Evolutionary conservation across 2,113 vertebrate genomes (phyloP).

Genomic region (Cygnus atratus): DNA sequence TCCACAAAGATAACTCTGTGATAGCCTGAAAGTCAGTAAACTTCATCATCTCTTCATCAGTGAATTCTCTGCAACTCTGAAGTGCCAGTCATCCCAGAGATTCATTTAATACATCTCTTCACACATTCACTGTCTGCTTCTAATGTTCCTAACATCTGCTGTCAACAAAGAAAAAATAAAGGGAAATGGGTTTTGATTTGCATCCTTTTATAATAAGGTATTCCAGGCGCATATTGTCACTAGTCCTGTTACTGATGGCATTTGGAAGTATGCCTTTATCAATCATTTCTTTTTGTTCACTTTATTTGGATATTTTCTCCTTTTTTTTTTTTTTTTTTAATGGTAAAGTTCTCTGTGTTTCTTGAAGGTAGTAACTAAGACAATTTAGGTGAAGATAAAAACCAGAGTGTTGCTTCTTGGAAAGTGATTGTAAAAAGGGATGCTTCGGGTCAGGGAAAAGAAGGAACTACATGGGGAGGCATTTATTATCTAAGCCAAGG

Average conservation of each 20-base stretch:
- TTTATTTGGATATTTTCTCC: neutral
- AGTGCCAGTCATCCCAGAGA: constrained; percentile 23
- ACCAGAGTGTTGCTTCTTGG: neutral
- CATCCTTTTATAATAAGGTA: constrained; percentile 4
- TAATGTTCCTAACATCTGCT: constrained; percentile 47
- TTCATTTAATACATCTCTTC: constrained; percentile 7
- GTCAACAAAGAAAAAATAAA: constrained; percentile 49
- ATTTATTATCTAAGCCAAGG: neutral
- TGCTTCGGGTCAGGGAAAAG: neutral
- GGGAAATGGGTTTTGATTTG: constrained; percentile 34
- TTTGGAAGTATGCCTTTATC: neutral
- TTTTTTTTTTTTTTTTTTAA: neutral
- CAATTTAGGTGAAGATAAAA: neutral
- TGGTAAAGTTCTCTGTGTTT: neutral
- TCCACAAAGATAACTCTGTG: neutral
- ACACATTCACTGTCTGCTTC: constrained; percentile 12
- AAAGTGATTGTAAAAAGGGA: neutral
- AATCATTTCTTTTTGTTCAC: neutral
- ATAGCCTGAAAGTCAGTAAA: constrained; percentile 53
- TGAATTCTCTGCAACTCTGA: constrained; percentile 8
- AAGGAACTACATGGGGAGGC: neutral
- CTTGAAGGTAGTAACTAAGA: neutral
- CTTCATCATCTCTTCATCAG: neutral
- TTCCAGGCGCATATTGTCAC: neutral
- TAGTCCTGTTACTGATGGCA: neutral